Evolutionary conservation across 2,888 invertebrate genomes (phyloP).

Genomic region (Dioctria linearis): DNA sequence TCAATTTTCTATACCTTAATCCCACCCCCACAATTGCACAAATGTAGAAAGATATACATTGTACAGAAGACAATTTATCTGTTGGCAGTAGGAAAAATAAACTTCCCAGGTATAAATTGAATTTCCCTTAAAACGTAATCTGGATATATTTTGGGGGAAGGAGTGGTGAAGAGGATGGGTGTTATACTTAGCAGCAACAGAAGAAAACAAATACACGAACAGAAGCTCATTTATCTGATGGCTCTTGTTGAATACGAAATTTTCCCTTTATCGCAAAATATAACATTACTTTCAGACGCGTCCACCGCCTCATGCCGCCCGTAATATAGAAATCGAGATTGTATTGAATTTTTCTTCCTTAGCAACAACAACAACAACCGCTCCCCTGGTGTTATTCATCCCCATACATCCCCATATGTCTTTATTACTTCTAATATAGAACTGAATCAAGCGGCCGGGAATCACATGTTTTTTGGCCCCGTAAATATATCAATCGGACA

Average conservation of each 20-base stretch:
- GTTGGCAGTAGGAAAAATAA: background rate
- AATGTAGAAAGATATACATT: no score
- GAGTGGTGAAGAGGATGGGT: background rate
- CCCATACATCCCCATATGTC: slow-evolving; percentile 57
- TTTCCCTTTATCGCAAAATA: slow-evolving; percentile 32
- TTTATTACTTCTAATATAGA: slow-evolving; percentile 59
- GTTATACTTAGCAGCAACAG: no score
- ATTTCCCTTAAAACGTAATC: slow-evolving; percentile 24
- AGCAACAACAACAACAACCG: background rate
- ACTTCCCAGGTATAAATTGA: slow-evolving; percentile 31
- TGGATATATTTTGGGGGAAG: background rate
- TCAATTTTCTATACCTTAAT: no score
- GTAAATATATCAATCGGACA: slow-evolving; percentile 60
- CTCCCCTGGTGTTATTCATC: slow-evolving; percentile 10
- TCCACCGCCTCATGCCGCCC: no score
- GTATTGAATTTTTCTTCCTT: background rate
- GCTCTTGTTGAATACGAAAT: slow-evolving; percentile 53
- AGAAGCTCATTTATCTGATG: slow-evolving; percentile 48
- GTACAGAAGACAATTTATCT: background rate
- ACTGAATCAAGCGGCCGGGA: slow-evolving; percentile 45
- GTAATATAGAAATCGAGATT: background rate
- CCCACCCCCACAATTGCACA: no score
- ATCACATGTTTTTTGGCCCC: slow-evolving; percentile 49
- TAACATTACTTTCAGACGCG: slow-evolving; percentile 5
- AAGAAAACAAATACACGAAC: slow-evolving; percentile 44